Evolutionary conservation across 2,113 vertebrate genomes (phyloP), one percentile per base, ranked within the genome.

Genomic region (Pseudolaguvia tuberculata): DNA sequence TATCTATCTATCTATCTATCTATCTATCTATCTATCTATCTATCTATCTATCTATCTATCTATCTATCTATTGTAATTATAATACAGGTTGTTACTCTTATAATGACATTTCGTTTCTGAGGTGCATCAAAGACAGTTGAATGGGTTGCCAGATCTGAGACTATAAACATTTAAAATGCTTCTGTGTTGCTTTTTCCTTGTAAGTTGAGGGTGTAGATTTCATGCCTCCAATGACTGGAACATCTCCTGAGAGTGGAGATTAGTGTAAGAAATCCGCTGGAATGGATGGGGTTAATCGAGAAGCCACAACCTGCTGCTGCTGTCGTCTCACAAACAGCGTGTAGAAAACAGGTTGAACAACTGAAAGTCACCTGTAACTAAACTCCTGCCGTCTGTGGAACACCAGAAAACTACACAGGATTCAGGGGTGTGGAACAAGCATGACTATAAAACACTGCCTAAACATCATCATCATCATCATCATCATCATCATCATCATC

Each of bases 211-310:
- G 75, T 77, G 67, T 76, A 29, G 31, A 75, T 79, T 77, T 77
- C 73, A 65, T 76, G 56, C 65, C 74, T 78, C 66, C 48, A 67
- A 62, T 25, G 65, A 79, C 70, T 74, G 79, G 65, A 70, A 78
- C 73, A 51, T 70, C 59, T 52, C 53, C 31, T 4, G 77, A 57
- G 80, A 78, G 39, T 23, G 61, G 50, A 69, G 79, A 84, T 81
- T 74, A 84, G 55, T 4, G 42, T 23, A 68, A 51, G 29, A 79
- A 70, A 71, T 78, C 76, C 62, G 50, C 50, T 63, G 23, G 50
- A 68, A 74, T 73, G 25, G 72, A 69, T 66, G 65, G 47, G 59
- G 70, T 31, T 74, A 62, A 70, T 58, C 48, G 29, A 42, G 47
- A 29, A 29, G 31, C 31, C 56, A 3, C 13, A 2, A 45, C 14